Percentiles rank a stretch among this genome's conserved stretches.
phyloP scores from a whole-genome alignment of 2,888 invertebrate genomes.

The Thumatha senex region DNA sequence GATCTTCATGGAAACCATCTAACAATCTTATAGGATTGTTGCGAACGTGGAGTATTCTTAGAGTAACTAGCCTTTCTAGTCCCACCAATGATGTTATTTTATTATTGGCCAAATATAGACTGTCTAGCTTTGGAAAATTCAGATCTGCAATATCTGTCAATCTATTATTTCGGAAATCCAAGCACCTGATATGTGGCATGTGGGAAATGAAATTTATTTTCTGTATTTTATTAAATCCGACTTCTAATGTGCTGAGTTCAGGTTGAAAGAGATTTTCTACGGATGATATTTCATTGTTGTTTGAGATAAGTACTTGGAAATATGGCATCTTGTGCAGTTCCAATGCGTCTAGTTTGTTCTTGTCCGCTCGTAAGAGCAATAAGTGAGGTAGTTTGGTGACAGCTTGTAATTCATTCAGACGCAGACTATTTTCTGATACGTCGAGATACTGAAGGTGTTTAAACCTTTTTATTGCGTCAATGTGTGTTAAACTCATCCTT shows the following conservation, averaged over 20 bases:
- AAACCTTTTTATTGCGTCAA: slow-evolving; percentile 75
- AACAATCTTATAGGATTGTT: slow-evolving; percentile 84
- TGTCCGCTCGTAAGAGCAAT: slow-evolving; percentile 82
- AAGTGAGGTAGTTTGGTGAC: slow-evolving; percentile 79
- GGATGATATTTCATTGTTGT: slow-evolving; percentile 76
- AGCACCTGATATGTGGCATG: slow-evolving; percentile 71
- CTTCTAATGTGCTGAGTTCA: slow-evolving; percentile 80
- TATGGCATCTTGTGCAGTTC: slow-evolving; percentile 78
- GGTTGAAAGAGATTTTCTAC: slow-evolving; percentile 81
- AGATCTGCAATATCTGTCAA: slow-evolving; percentile 69
- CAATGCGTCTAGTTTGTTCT: slow-evolving; percentile 76
- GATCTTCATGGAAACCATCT: slow-evolving; percentile 72
- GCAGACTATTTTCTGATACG: slow-evolving; percentile 80
- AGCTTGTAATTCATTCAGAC: slow-evolving; percentile 70
- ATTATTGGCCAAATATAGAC: slow-evolving; percentile 90
- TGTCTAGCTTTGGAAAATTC: slow-evolving; percentile 83
- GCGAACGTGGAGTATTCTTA: slow-evolving; percentile 89
- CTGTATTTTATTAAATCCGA: slow-evolving; percentile 74
- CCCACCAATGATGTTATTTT: slow-evolving; percentile 85
- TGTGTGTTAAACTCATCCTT: slow-evolving; percentile 76
- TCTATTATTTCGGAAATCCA: slow-evolving; percentile 81
- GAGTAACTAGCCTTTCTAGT: slow-evolving; percentile 81
- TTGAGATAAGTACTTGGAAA: slow-evolving; percentile 84
- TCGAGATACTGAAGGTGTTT: slow-evolving; percentile 83
- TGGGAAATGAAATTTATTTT: slow-evolving; percentile 49